Percentiles rank a stretch among this genome's conserved stretches.
Evolutionary conservation across 2,797 vertebrate genomes (phyloP).

Genomic region (Gadopsis bispinosus): DNA sequence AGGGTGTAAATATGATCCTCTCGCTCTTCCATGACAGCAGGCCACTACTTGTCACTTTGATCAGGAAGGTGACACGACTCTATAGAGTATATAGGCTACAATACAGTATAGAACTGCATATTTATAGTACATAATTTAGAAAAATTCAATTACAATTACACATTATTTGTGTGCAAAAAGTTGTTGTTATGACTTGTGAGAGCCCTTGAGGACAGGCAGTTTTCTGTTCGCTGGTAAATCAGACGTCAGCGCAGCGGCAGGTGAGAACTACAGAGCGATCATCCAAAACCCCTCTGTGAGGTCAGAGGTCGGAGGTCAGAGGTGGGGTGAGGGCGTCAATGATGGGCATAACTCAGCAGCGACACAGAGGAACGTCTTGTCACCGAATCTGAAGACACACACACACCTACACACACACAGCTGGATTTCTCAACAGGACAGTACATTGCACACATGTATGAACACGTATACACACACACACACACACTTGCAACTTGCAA

Average conservation of each 20-base stretch:
- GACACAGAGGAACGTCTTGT: conserved; percentile 10
- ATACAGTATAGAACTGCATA: too few relatives aligned
- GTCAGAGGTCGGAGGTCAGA: conserved; percentile 6
- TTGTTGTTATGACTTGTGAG: too few relatives aligned
- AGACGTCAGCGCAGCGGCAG: not conserved
- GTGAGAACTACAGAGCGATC: not conserved
- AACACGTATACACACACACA: not conserved
- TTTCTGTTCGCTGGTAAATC: not conserved
- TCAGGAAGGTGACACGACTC: too few relatives aligned
- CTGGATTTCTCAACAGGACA: conserved; percentile 19
- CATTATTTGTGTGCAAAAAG: too few relatives aligned
- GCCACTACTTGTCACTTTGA: too few relatives aligned
- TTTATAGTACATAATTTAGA: too few relatives aligned
- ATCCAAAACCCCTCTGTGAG: not conserved
- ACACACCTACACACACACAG: not conserved
- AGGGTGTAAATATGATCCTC: too few relatives aligned
- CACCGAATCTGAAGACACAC: not conserved
- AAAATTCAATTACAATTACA: too few relatives aligned
- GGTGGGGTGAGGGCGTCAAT: not conserved
- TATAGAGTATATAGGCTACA: too few relatives aligned
- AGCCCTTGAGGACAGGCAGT: too few relatives aligned
- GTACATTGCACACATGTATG: not conserved
- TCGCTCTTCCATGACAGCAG: too few relatives aligned
- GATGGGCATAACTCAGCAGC: conserved; percentile 6
- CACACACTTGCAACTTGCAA: not conserved